A percentile compares a stretch with the other conserved stretches of the same genome.
These are phyloP conservation scores for Euwallacea similis DNA, from an alignment of 1,140 invertebrate species.

Conservation along the genomic window DNA sequence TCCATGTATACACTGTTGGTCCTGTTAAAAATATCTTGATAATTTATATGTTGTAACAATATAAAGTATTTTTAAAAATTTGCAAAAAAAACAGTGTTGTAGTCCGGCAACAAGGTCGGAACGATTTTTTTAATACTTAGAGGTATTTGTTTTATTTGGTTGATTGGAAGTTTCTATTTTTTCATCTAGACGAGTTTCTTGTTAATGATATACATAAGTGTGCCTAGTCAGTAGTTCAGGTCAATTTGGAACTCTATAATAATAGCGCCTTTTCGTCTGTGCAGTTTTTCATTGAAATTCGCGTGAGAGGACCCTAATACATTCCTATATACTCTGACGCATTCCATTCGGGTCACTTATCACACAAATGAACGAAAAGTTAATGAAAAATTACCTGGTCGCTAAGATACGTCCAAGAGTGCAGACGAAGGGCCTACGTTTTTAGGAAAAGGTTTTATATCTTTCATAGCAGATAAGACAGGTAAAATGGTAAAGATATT, in stretches of 20 bases:
- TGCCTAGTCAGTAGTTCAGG: conserved; percentile 56
- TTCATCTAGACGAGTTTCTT: conserved; percentile 56
- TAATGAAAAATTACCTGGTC: conserved; percentile 13
- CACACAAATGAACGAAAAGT: neutral
- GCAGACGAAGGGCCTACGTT: conserved; percentile 10
- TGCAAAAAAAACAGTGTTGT: conserved; percentile 51
- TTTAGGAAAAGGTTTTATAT: conserved; percentile 22
- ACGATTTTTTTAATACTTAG: conserved; percentile 45
- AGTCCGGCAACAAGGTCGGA: conserved; percentile 35
- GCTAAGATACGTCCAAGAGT: neutral
- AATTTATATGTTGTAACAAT: conserved; percentile 55
- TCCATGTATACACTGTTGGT: conserved; percentile 56
- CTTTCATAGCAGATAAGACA: conserved; percentile 12
- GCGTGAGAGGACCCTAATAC: conserved; percentile 1
- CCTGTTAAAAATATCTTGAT: conserved; percentile 53
- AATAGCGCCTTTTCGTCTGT: conserved; percentile 12
- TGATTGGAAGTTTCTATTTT: conserved; percentile 55
- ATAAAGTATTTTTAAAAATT: conserved; percentile 53
- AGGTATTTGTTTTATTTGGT: conserved; percentile 48
- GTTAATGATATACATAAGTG: conserved; percentile 56
- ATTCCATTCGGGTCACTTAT: conserved; percentile 5
- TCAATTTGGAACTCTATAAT: conserved; percentile 49
- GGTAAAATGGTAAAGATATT: conserved; percentile 6
- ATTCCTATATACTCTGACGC: conserved; percentile 16
- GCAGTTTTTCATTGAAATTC: conserved; percentile 10